phyloP scores from a whole-genome alignment of 2,888 invertebrate genomes.

The Galerucella pusilla region DNA sequence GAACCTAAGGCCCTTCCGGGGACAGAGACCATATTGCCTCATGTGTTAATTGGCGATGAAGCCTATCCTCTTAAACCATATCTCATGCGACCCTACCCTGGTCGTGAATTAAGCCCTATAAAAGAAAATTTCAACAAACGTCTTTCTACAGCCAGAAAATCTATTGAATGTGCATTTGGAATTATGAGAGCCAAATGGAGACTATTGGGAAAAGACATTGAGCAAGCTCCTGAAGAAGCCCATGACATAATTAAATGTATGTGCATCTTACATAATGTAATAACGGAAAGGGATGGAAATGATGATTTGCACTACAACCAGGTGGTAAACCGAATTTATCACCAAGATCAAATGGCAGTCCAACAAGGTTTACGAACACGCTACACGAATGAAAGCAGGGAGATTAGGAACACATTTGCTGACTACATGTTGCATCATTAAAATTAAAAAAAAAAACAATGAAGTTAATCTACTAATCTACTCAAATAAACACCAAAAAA shows the following conservation, averaged over 20 bases:
- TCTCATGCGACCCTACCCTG: constrained; percentile 35
- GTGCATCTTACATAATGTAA: constrained; percentile 12
- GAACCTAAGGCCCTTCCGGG: constrained; percentile 6
- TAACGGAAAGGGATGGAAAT: constrained; percentile 2
- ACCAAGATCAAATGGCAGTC: background rate
- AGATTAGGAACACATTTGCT: background rate
- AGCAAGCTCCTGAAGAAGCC: constrained; percentile 6
- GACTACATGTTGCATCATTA: background rate
- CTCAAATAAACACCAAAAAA: background rate
- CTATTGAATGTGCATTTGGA: constrained; percentile 39
- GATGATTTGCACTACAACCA: background rate
- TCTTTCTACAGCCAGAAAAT: constrained; percentile 23
- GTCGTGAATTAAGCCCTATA: constrained; percentile 16
- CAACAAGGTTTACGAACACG: background rate
- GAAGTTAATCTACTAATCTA: background rate
- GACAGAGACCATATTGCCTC: constrained; percentile 25
- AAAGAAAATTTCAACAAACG: constrained; percentile 30
- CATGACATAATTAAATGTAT: constrained; percentile 12
- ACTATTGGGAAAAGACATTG: constrained; percentile 35
- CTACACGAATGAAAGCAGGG: background rate
- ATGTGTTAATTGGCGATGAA: constrained; percentile 36
- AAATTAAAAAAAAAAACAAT: background rate
- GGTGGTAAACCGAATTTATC: background rate
- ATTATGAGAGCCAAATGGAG: constrained; percentile 37
- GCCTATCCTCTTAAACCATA: constrained; percentile 36